Base-by-base conservation (phyloP, 2,797 vertebrate genomes). In the Catostomus latipinnis region DNA sequence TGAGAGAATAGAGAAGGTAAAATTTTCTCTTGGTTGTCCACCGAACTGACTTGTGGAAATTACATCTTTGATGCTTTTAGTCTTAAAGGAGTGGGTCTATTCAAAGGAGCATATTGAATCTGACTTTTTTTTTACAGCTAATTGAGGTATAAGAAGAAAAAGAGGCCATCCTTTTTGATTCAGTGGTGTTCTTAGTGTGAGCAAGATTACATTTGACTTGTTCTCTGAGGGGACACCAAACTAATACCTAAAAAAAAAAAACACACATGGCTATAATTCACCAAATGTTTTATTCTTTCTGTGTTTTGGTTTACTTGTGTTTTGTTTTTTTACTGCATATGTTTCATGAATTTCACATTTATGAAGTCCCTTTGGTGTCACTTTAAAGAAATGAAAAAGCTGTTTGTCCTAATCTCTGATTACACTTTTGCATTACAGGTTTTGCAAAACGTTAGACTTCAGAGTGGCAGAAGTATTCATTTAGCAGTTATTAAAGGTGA, bases 201-300 rank as follows among this genome's bases (percentile, higher is more conserved):
- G 78, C 88, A 84, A 93, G 92, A 94, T 93, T 89, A 90, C 87
- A 89, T 88, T 89, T 91, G 92, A 93, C 91, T 94, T 84, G 81
- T 78, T 86, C 84, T 91, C 88, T 87, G 77, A 80, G 88, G 87
- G 89, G 89, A 91, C 88, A 87, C 86, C 85, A 87, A 86, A 90
- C 84, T 77, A 76, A 90, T 91, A 89, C 76, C 88, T 34, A 34
- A 34, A 88, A 57, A 83, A 87, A 86, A 82, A 84, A 88, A 88
- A 83, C 84, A 89, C 16, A 83, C 85, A 88, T 79, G 81, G 87
- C 90, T 89, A 92, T 92, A 87, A 86, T 87, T 86, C n/a, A 53
- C 58, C 34, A 34, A 4, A 34, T 34, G 2, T 34, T 22, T 22
- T 22, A 22, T 58, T 82, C 82, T 80, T 75, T 74, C n/a, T 56